Conservation (phyloP, 2,113 vertebrate species). For the Dryoscopus gambensis region DNA sequence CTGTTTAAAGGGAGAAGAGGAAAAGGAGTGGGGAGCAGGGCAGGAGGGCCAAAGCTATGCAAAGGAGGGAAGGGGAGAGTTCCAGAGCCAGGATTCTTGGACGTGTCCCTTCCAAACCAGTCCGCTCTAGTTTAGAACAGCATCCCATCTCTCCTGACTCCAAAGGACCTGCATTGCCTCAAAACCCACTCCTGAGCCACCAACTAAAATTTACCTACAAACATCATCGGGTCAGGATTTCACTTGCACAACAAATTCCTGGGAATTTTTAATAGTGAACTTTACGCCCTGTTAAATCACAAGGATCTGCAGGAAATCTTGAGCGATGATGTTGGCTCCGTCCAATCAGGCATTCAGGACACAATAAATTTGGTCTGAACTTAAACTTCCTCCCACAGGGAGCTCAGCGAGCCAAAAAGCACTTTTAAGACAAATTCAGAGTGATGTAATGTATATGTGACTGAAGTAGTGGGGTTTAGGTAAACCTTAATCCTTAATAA, state of each 20-base stretch:
- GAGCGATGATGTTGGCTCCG: neutral
- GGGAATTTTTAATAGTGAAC: neutral
- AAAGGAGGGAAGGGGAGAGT: neutral
- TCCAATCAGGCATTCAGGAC: neutral
- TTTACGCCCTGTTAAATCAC: neutral
- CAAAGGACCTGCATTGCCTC: neutral
- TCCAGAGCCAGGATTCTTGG: neutral
- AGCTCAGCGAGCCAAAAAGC: neutral
- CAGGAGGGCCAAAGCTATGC: neutral
- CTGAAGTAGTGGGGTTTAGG: neutral
- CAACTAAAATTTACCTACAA: neutral
- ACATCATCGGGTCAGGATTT: neutral
- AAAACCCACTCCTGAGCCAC: neutral
- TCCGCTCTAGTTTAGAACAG: too few relatives aligned
- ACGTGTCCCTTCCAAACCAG: neutral
- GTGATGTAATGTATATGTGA: neutral
- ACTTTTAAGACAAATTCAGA: neutral
- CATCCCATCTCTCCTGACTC: neutral
- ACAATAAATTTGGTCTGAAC: neutral
- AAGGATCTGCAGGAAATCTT: neutral
- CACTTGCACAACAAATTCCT: neutral
- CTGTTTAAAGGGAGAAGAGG: neutral
- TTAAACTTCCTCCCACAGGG: neutral
- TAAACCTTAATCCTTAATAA: conserved; percentile 17
- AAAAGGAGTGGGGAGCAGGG: neutral